Base-by-base conservation (phyloP, 2,113 vertebrate genomes). In the Rallus limicola region DNA sequence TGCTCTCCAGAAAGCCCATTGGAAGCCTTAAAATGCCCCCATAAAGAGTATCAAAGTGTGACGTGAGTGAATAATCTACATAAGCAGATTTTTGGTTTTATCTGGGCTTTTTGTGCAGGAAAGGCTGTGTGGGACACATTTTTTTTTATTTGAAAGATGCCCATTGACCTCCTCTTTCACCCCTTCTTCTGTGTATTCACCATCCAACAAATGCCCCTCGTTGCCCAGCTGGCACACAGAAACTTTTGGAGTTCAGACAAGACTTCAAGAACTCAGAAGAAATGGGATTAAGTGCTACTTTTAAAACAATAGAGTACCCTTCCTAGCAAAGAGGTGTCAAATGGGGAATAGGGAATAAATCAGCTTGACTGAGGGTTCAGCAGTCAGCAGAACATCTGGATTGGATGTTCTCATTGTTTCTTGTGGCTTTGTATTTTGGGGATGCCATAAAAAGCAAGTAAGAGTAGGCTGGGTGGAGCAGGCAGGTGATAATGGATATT, bases 41-140 rank as follows among this genome's bases (percentile, higher is more conserved):
- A 10, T 71, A 31, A 86, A 86, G 31, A 72, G 18, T 84, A 76
- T 84, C 65, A 25, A 68, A 79, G 62, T 60, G 48, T 96, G 91
- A 91, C 2, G 11, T 50, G 77, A 87, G 23, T 71, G 81, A 89
- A 58, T 82, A 92, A 96, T 44, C 95, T 69, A 6, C 58, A 58
- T 93, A 87, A 96, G 95, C 93, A 84, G 91, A 50, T 91, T 93
- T 91, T 82, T 26, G 16, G 55, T 4, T 78, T 97, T 88, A 84
- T 89, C 80, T 78, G 24, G 42, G 56, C 17, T 86, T 91, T 88
- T 81, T 92, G 62, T 71, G 16, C 48, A 68, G 83, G 63, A 89
- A 60, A 93, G 56, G 26, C 74, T 42, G 11, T 5, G 31, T 59
- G 36, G 59, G 60, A 7, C n/a, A n/a, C n/a, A n/a, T n/a, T n/a